Evolutionary conservation across 2,888 invertebrate species (phyloP).

Genomic region (Nemapogon koenigi): DNA sequence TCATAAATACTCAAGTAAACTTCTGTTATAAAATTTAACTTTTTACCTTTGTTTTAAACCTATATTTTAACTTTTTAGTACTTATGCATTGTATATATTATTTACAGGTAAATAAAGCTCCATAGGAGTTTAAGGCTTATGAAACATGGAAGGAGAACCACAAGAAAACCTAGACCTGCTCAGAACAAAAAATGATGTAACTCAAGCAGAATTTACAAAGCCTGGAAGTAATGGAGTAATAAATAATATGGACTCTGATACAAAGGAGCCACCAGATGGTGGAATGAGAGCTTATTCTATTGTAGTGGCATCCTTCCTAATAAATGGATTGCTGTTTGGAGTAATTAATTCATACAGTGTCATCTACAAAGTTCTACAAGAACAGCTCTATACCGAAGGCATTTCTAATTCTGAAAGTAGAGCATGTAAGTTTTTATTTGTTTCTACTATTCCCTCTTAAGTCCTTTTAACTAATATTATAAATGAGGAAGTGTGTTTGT

Average conservation of each 20-base stretch:
- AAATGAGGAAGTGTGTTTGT: too few relatives aligned
- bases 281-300: constrained; percentile 82
- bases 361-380: constrained; percentile 73
- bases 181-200: constrained; percentile 12
- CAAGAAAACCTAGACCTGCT: constrained; percentile 43
- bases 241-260: constrained; percentile 18
- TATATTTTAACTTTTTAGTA: too few relatives aligned
- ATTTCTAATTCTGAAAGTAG: constrained; percentile 77
- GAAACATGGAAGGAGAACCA: constrained; percentile 31
- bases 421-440: constrained; percentile 71
- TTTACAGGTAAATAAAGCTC: too few relatives aligned
- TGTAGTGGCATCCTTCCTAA: constrained; percentile 83
- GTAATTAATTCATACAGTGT: constrained; percentile 90
- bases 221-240: constrained; percentile 25
- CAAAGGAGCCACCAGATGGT: constrained; percentile 71
- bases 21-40: too few relatives aligned
- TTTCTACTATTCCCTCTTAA: neutral
- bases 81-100: too few relatives aligned
- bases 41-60: too few relatives aligned
- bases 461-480: too few relatives aligned
- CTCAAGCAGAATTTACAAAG: constrained; percentile 21
- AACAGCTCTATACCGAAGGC: constrained; percentile 67
- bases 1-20: too few relatives aligned
- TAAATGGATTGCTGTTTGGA: constrained; percentile 90
- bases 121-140: too few relatives aligned